Evolutionary conservation across 2,888 invertebrate species (phyloP), one percentile per base, ranked within the genome.

Genomic region (Tenthredo mesomela): DNA sequence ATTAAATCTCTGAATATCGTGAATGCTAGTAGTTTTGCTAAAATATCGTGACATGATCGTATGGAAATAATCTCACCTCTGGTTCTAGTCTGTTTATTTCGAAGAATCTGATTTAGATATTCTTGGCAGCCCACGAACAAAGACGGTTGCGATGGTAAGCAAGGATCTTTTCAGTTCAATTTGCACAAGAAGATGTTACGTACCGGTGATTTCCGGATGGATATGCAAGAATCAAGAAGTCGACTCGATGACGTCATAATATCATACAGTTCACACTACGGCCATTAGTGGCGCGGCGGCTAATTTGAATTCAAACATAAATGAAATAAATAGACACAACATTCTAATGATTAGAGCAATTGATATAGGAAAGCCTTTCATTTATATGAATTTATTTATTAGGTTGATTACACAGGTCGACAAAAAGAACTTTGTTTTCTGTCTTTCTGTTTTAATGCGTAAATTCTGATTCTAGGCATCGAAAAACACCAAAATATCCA

Each of bases 1-100:
- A 12, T 1, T 29, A 18, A 18, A 37, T 7, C 91, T 91, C 86
- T 93, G 93, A 85, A 47, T 47, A 15, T 3, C 47, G 47, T 1
- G 47, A 47, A 47, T 47, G 47, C 3, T 47, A 47, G 37, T 12
- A 47, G 12, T 47, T 50, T 50, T 18, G 50, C 50, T 18, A 50
- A 15, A 50, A 50, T 50, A 50, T 50, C 50, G 18, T 18, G 18
- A 18, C 50, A 50, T 50, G 3, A 18, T 18, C 4, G 18, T 15
- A 18, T 50, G 50, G 50, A 50, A 50, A 50, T 95, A 95, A 87
- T 96, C 95, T 96, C 21, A 96, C 88, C 0, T 95, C 94, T 92
- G 96, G 91, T 85, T 95, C 93, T 0, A 50, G 90, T 84, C 3
- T 88, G 84, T 9, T 90, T 90, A 73, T 87, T 47, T 43, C 90